Conservation (phyloP, 2,797 vertebrate genomes). For the Malacoraja senta region DNA sequence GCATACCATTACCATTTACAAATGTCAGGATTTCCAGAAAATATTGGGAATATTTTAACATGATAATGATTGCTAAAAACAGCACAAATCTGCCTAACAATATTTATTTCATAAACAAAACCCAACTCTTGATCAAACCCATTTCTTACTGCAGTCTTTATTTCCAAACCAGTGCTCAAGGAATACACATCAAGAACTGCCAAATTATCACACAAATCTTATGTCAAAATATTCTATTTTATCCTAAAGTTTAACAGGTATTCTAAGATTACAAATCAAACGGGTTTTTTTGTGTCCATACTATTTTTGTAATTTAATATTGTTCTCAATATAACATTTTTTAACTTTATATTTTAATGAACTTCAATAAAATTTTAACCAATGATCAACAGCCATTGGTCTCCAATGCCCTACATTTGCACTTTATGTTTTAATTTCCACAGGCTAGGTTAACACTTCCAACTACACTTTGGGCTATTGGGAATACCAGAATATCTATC, state of each 20-base stretch:
- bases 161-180: background rate
- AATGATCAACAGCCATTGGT: background rate
- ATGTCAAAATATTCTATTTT: background rate
- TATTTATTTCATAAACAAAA: background rate
- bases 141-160: conserved; percentile 3
- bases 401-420: background rate
- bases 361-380: background rate
- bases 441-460: background rate
- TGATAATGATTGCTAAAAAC: too few relatives aligned
- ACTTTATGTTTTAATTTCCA: background rate
- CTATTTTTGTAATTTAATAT: background rate
- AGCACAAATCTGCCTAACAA: background rate
- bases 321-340: background rate
- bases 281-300: background rate
- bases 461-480: background rate
- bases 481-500: background rate
- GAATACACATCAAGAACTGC: background rate
- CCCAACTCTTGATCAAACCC: background rate
- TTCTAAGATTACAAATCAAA: background rate
- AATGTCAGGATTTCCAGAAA: background rate
- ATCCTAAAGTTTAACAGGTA: background rate
- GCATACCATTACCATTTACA: too few relatives aligned
- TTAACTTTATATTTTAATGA: background rate
- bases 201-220: background rate
- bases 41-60: background rate